Evolutionary conservation across 2,888 invertebrate species (phyloP).

Genomic region (Hypsopygia costalis): DNA sequence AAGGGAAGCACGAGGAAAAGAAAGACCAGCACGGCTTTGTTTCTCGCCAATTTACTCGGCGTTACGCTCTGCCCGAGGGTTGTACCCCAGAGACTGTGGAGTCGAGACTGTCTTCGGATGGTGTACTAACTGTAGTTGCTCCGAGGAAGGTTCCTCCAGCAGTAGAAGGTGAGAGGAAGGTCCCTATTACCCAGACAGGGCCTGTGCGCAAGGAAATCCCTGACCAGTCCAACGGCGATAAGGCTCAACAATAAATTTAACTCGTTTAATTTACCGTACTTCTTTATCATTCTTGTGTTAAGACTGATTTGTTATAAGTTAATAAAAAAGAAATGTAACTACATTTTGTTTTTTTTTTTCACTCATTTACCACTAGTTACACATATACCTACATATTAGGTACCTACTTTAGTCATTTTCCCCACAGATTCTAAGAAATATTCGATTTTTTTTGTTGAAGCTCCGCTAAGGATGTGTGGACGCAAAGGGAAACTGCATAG

Average conservation of each 20-base stretch:
- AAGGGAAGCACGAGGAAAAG: slow-evolving; percentile 90
- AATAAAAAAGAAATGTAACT: slow-evolving; percentile 8
- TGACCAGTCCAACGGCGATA: slow-evolving; percentile 66
- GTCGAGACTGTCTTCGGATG: slow-evolving; percentile 88
- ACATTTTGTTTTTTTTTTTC: no score
- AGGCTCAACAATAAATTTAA: no score
- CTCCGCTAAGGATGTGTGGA: no score
- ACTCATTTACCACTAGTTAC: no score
- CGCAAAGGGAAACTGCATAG: no score
- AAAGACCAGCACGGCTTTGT: slow-evolving; percentile 87
- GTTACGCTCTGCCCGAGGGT: slow-evolving; percentile 87
- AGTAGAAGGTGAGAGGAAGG: slow-evolving; percentile 69
- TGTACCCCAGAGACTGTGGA: slow-evolving; percentile 85
- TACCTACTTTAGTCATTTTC: no score
- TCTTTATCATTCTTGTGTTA: neutral
- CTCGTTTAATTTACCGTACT: slow-evolving; percentile 1
- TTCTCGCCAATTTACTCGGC: slow-evolving; percentile 87
- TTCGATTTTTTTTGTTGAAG: no score
- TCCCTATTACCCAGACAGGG: slow-evolving; percentile 82
- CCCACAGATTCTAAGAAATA: no score
- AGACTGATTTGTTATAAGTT: slow-evolving; percentile 11
- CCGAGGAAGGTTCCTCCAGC: slow-evolving; percentile 64
- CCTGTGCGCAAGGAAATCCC: slow-evolving; percentile 78
- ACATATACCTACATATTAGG: no score
- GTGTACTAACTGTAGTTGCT: slow-evolving; percentile 85